These are phyloP conservation scores for Epinephelus cyanopodus DNA, from an alignment of 2,113 vertebrate species.

Conservation along the genomic window DNA sequence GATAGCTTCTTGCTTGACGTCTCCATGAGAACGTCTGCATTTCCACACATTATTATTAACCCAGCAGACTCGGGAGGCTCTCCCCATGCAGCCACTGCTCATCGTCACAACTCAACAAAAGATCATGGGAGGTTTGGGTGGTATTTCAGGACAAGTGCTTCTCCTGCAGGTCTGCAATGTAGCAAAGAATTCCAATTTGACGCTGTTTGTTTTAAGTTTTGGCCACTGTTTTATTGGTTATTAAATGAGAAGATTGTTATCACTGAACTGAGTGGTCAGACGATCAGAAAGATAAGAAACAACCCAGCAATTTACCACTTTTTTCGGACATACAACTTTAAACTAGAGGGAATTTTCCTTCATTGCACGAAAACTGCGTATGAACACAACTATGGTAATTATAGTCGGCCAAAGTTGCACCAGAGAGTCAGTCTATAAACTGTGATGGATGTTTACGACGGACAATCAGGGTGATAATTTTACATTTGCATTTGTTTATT, in stretches of 20 bases:
- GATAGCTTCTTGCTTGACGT: constrained; percentile 33
- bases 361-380: not conserved
- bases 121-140: not conserved
- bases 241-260: not conserved
- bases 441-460: not conserved
- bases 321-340: not conserved
- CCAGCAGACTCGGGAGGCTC: constrained; percentile 8
- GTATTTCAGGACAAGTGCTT: not conserved
- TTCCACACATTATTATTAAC: constrained; percentile 46
- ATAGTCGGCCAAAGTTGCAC: not conserved
- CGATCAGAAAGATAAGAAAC: not conserved
- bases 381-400: not conserved
- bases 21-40: constrained; percentile 57
- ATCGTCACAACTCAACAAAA: constrained; percentile 26
- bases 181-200: not conserved
- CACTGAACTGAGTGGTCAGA: not conserved
- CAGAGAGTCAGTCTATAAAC: not conserved
- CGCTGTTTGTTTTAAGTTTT: not conserved
- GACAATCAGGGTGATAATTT: not conserved
- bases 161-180: not conserved
- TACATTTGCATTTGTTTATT: not conserved
- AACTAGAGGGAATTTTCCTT: not conserved
- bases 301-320: not conserved
- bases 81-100: not conserved
- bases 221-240: not conserved